phyloP scores from a whole-genome alignment of 2,888 invertebrate species.

The Zonitis immaculata region DNA sequence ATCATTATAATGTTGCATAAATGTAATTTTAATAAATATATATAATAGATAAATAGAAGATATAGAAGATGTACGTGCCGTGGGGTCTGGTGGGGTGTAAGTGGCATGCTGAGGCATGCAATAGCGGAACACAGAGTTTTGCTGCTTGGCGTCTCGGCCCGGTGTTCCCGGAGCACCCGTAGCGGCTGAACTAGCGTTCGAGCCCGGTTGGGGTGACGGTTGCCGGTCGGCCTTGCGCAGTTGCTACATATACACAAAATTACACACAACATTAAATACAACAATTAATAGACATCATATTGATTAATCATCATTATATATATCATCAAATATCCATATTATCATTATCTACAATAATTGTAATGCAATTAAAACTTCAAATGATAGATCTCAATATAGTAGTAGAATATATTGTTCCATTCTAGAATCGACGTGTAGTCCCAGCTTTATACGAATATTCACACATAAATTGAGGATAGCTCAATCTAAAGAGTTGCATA shows the following conservation, averaged over 20 bases:
- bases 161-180: slow-evolving; percentile 44
- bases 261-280: slow-evolving; percentile 46
- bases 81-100: slow-evolving; percentile 58
- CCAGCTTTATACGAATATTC: too few species aligned
- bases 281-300: too few species aligned
- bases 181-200: slow-evolving; percentile 38
- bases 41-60: slow-evolving; percentile 31
- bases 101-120: slow-evolving; percentile 60
- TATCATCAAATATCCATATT: too few species aligned
- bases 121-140: slow-evolving; percentile 54
- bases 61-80: slow-evolving; percentile 55
- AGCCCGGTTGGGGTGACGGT: slow-evolving; percentile 33
- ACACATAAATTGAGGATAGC: too few species aligned
- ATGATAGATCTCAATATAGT: too few species aligned
- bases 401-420: too few species aligned
- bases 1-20: neutral
- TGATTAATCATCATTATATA: too few species aligned
- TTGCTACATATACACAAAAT: slow-evolving; percentile 49
- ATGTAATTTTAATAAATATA: neutral
- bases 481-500: too few species aligned
- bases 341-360: neutral
- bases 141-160: slow-evolving; percentile 49
- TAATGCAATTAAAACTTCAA: neutral
- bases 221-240: slow-evolving; percentile 50
- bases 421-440: too few species aligned